Percentiles rank a stretch among this genome's conserved stretches.
These are phyloP conservation scores for Engraulis encrasicolus DNA, from an alignment of 2,113 vertebrate species.

Conservation along the genomic window DNA sequence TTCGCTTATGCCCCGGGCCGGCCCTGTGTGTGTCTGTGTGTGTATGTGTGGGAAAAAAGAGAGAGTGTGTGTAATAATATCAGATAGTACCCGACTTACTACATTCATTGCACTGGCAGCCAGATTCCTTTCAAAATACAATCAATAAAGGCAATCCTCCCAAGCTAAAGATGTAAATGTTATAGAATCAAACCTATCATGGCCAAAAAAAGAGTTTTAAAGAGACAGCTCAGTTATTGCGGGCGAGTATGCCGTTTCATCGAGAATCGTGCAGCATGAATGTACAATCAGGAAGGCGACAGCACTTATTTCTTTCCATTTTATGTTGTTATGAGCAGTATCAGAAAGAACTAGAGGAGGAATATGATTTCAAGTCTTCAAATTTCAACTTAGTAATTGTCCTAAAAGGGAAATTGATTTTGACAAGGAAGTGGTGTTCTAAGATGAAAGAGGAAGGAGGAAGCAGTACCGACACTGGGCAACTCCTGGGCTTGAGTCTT, in stretches of 20 bases:
- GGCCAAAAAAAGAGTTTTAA: too few relatives aligned
- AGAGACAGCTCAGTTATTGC: background rate
- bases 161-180: background rate
- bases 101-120: background rate
- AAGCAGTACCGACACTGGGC: slow-evolving; percentile 12
- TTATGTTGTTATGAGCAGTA: background rate
- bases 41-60: too few relatives aligned
- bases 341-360: background rate
- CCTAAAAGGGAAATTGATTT: too few relatives aligned
- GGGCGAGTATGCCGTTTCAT: background rate
- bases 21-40: too few relatives aligned
- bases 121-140: background rate
- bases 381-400: too few relatives aligned
- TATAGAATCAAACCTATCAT: background rate
- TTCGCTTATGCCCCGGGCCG: too few relatives aligned
- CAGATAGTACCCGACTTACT: background rate
- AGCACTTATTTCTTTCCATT: background rate
- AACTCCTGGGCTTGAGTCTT: slow-evolving; percentile 38
- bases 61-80: background rate
- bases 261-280: background rate
- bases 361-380: too few relatives aligned
- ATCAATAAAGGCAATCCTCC: background rate
- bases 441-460: slow-evolving; percentile 4
- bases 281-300: too few relatives aligned
- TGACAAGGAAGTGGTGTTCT: background rate